Conservation (phyloP, 2,888 invertebrate genomes). For the Cylloceria caligata region DNA sequence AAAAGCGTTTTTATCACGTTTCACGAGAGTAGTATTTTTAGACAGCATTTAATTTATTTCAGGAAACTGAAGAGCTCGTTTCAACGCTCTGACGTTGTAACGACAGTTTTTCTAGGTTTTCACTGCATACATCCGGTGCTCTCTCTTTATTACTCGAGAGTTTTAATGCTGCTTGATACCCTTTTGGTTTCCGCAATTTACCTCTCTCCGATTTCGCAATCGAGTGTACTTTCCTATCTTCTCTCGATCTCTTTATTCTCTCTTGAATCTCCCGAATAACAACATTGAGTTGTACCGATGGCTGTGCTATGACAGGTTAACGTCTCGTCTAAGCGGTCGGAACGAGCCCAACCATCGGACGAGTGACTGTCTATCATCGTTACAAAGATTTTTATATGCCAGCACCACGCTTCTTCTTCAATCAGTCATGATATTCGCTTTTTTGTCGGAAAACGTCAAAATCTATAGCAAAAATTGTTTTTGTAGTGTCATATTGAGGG, state of each 20-base stretch:
- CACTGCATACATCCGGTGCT: background rate
- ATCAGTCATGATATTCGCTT: constrained; percentile 3
- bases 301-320: constrained; percentile 22
- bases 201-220: background rate
- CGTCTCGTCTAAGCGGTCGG: constrained; percentile 42
- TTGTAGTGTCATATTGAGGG: background rate
- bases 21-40: constrained; percentile 20
- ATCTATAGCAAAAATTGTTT: background rate
- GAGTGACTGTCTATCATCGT: constrained; percentile 48
- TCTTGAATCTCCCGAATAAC: constrained; percentile 36
- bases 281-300: constrained; percentile 17
- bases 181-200: background rate
- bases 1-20: constrained; percentile 47
- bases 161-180: background rate
- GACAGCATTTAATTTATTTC: constrained; percentile 15
- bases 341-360: constrained; percentile 39
- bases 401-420: background rate
- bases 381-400: constrained; percentile 43
- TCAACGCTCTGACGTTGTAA: no score
- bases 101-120: constrained; percentile 19
- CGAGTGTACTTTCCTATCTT: background rate
- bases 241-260: background rate
- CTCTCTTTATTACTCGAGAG: background rate
- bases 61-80: constrained; percentile 26
- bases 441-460: background rate